Evolutionary conservation across 2,888 invertebrate genomes (phyloP).

Genomic region (Seira ritae): DNA sequence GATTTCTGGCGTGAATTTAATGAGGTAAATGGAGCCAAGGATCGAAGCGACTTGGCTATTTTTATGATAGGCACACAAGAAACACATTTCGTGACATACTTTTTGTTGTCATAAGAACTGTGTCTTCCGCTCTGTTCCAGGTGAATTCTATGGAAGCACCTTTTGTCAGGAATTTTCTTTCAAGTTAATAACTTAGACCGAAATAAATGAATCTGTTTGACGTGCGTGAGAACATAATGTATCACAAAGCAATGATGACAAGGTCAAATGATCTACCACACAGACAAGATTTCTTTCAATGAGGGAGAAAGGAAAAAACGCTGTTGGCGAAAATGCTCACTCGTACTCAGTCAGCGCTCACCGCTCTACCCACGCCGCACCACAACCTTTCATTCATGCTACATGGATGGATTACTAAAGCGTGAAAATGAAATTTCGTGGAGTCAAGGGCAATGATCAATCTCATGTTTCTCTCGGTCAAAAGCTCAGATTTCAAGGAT

Average conservation of each 20-base stretch:
- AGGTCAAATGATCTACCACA: neutral
- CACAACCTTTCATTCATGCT: too few species aligned
- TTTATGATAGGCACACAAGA: neutral
- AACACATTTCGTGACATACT: neutral
- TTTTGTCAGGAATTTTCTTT: neutral
- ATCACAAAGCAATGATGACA: neutral
- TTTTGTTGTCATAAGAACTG: neutral
- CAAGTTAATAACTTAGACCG: neutral
- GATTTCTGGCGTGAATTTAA: neutral
- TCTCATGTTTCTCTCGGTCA: neutral
- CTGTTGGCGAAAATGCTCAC: neutral
- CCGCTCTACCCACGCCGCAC: too few species aligned
- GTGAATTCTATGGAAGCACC: neutral
- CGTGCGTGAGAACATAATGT: neutral
- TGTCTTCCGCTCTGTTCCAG: neutral
- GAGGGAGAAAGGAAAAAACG: neutral
- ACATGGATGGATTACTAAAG: neutral
- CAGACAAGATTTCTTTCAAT: neutral
- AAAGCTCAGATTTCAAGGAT: neutral
- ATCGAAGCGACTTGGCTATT: neutral
- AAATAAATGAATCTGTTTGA: neutral
- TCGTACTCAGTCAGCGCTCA: too few species aligned
- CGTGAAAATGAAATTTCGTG: neutral
- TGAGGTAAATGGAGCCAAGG: neutral
- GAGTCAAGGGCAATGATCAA: neutral